Base-by-base conservation (phyloP, 2,113 vertebrate genomes). In the Alectura lathami region DNA sequence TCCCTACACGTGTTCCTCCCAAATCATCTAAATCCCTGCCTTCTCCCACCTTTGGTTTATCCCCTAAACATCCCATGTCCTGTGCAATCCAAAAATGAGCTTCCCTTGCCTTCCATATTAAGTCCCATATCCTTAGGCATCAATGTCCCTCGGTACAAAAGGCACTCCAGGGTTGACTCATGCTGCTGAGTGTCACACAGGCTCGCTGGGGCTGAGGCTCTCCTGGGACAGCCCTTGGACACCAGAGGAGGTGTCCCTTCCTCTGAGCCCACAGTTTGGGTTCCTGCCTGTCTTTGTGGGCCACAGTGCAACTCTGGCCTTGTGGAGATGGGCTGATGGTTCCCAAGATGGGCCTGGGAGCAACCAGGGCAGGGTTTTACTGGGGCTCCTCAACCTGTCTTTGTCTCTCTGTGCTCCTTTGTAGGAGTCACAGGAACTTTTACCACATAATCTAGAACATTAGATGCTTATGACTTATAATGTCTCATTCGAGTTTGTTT, bases 301-400 rank as follows among this genome's bases (percentile, higher is more conserved):
- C 17, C 63, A 40, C 12, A 23, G 34, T 56, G 42, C 23, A 68
- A 42, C 30, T 63, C 69, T 29, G 11, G 18, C 22, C 5, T 53
- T 48, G 9, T 20, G 74, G 17, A 62, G 8, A 17, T n/a, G 38
- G 38, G 27, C 38, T 62, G 32, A 38, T 27, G 12, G 36, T 24
- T 83, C 27, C 59, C n/a, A 21, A 20, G n/a, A 56, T n/a, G 17
- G n/a, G 23, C 34, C 21, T 54, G 14, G 27, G n/a, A 45, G 12
- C n/a, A 70, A 81, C 4, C 9, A 3, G 3, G 2, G 3, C 30
- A 59, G 18, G 29, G 3, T 42, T 59, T 32, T 20, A 32, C 50
- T 45, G 34, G 34, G 14, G 38, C 0, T 69, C 1, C 2, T 3
- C 8, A 68, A 6, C 18, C 3, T 11, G 21, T 4, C 42, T 16